Conservation (phyloP, 1,140 invertebrate genomes). For the Lucilia sericata region DNA sequence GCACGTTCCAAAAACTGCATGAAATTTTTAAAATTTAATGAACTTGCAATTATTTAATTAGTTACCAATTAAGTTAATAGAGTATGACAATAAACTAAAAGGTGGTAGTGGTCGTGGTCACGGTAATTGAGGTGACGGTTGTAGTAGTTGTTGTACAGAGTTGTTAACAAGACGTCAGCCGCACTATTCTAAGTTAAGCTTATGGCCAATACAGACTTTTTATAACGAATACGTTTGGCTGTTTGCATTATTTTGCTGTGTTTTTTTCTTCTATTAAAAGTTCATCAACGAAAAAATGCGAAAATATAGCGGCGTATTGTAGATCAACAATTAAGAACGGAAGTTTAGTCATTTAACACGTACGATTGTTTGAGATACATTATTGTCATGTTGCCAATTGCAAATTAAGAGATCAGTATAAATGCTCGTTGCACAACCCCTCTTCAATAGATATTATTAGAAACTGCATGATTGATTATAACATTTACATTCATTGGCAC, state of each 20-base stretch:
- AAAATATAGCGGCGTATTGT: neutral
- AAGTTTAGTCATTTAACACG: slow-evolving; percentile 22
- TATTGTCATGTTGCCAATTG: neutral
- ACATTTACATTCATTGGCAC: neutral
- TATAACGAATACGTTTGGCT: neutral
- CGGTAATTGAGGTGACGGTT: neutral
- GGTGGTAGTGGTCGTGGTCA: too few species aligned
- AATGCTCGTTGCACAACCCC: neutral
- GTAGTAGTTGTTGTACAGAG: neutral
- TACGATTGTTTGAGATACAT: neutral
- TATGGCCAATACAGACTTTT: slow-evolving; percentile 23
- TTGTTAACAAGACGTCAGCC: slow-evolving; percentile 21
- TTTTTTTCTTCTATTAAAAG: neutral
- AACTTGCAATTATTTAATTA: neutral
- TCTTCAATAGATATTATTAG: neutral
- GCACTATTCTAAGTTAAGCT: slow-evolving; percentile 3
- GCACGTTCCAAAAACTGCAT: slow-evolving; percentile 20
- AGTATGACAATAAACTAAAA: neutral
- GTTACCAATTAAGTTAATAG: neutral
- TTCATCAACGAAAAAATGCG: neutral
- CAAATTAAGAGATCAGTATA: neutral
- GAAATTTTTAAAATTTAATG: neutral
- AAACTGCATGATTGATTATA: neutral
- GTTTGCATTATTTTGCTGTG: neutral
- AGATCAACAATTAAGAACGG: neutral